Base-by-base conservation (phyloP, 2,797 vertebrate species). In the Anolis apletophallus region DNA sequence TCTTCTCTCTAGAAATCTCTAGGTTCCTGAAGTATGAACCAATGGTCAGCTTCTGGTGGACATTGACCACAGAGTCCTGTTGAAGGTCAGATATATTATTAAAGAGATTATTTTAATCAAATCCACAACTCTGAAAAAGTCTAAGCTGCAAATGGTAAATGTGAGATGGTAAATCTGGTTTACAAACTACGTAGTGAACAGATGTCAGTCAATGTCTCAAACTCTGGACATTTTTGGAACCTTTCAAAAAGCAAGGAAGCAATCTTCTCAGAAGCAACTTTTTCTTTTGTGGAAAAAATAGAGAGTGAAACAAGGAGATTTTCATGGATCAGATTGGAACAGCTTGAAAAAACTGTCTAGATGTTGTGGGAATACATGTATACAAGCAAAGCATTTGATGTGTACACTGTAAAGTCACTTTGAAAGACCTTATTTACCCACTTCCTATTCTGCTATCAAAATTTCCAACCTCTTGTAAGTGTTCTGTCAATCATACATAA, bases 331-430 rank as follows among this genome's bases (percentile, higher is more conserved):
- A 77, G 67, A 57, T 61, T 46, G 19, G 73, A 59, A 0, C 3
- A 11, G n/a, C 68, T 84, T 76, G 79, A 10, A 26, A 81, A 89
- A 88, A 23, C 11, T 73, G 74, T 55, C n/a, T 4, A 23, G 36
- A 8, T 69, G 10, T n/a, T 75, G 2, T 64, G 36, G 4, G 2
- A 5, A 75, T 77, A 81, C 1, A 6, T 32, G 36, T n/a, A 0
- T 85, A n/a, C 67, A 87, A 88, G 11, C 80, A 91, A 59, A 88
- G 75, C n/a, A 1, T 26, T 52, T 54, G 52, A 19, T 11, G 14
- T 54, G 59, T 72, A 21, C 7, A 68, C 0, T 36, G 67, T 57
- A 50, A 50, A 71, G 61, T 80, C 83, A 7, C 77, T 88, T 67
- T n/a, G 17, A 57, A 64, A 85, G 34, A 74, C 34, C 16, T 64